Conservation (phyloP, 2,888 invertebrate genomes). For the Drosophila incognita region DNA sequence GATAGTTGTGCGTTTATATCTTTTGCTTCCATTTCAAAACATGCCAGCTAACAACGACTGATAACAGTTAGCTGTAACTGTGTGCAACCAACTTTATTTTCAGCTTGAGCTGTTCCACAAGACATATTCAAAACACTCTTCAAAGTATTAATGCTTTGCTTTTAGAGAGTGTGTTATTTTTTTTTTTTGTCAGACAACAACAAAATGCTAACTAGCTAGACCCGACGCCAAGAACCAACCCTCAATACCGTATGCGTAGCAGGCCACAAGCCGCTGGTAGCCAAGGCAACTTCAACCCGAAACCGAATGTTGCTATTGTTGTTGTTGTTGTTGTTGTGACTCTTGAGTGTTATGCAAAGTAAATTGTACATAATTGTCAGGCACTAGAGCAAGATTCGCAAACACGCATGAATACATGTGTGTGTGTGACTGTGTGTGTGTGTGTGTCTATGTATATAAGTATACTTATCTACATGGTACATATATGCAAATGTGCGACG, state of each 20-base stretch:
- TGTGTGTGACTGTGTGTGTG: neutral
- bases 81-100: slow-evolving; percentile 8
- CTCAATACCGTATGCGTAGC: neutral
- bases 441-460: slow-evolving; percentile 24
- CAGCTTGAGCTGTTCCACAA: slow-evolving; percentile 20
- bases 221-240: neutral
- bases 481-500: slow-evolving; percentile 44
- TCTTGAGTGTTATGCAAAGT: slow-evolving; percentile 76
- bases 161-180: slow-evolving; percentile 6
- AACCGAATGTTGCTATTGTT: slow-evolving; percentile 35
- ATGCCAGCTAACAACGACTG: slow-evolving; percentile 10
- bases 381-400: slow-evolving; percentile 41
- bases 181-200: slow-evolving; percentile 17
- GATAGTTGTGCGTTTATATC: neutral
- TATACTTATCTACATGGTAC: slow-evolving; percentile 31
- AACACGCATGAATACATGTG: slow-evolving; percentile 2
- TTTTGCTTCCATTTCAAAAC: slow-evolving; percentile 9
- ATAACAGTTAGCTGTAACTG: slow-evolving; percentile 27
- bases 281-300: slow-evolving; percentile 38
- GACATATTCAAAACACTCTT: slow-evolving; percentile 28
- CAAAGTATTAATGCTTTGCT: slow-evolving; percentile 11
- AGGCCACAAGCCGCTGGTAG: slow-evolving; percentile 44
- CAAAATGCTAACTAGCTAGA: slow-evolving; percentile 61
- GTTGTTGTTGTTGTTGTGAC: slow-evolving; percentile 31
- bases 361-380: slow-evolving; percentile 78